Base-by-base conservation (phyloP, 2,113 vertebrate genomes). In the Suncus etruscus region DNA sequence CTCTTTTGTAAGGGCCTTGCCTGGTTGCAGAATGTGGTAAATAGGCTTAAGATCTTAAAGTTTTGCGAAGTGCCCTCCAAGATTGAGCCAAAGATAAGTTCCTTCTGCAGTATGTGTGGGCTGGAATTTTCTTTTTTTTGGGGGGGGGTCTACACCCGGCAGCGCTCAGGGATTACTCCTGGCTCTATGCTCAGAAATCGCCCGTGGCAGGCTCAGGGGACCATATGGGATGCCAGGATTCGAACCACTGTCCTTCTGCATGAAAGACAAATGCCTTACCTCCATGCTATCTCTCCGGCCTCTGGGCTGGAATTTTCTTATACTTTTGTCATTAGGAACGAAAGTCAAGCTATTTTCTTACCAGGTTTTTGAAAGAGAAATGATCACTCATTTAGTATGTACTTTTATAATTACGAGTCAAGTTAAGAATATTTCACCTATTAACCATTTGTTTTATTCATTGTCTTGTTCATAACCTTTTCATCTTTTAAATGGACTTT, bases 371-470 rank as follows among this genome's bases (percentile, higher is more conserved):
- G 51, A 14, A 32, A 31, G 18, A 94, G 45, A 65, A 68, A 31
- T 25, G 27, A 39, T 39, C 63, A 50, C 45, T 90, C 18, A 32
- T 84, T 95, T 89, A 61, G 77, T 84, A 89, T 83, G 12, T 86
- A 0, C 31, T 89, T 91, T 90, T 87, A n/a, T 82, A 69, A 45
- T 89, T 76, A 50, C 8, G 11, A 69, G 45, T 58, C 31, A 91
- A 58, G 48, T 89, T 73, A 61, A 76, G 29, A 70, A 20, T 20
- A 51, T 74, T 73, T 74, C 1, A 0, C 50, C 61, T 82, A 50
- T 65, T 29, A 76, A 47, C 75, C 14, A 20, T 76, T 89, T 32
- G 0, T 78, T 82, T 14, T 63, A 70, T 72, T 48, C 20, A 47
- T 50, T 5, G 6, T 82, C 51, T 48, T 80, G 8, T 75, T 63